Conservation (phyloP, 2,113 vertebrate genomes). For the Herpetotheres cachinnans region DNA sequence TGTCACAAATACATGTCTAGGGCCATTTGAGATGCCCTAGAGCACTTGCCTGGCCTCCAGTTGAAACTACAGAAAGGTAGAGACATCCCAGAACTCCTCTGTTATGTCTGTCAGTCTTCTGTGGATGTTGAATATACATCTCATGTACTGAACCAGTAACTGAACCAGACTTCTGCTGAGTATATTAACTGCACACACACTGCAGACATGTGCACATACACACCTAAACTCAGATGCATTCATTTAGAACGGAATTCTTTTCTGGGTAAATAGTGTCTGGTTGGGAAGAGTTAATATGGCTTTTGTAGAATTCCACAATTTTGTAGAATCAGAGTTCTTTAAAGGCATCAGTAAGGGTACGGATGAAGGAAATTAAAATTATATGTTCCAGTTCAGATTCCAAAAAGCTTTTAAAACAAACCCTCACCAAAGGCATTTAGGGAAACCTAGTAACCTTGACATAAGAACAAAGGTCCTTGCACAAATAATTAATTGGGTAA, state of each 20-base stretch:
- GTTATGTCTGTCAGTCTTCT: not conserved
- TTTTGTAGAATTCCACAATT: not conserved
- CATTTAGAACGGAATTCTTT: not conserved
- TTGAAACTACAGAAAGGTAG: not conserved
- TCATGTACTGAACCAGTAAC: not conserved
- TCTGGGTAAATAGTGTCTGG: not conserved
- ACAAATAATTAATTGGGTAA: not conserved
- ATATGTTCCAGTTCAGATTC: not conserved
- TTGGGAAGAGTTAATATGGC: not conserved
- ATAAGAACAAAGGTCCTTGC: not conserved
- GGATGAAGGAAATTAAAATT: not conserved
- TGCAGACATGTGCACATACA: not conserved
- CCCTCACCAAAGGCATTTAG: not conserved
- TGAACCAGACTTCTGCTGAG: not conserved
- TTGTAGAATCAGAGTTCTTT: not conserved
- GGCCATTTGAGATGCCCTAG: not conserved
- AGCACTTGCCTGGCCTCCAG: not conserved
- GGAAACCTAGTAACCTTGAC: not conserved
- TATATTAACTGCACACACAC: not conserved
- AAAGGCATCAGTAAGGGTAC: not conserved
- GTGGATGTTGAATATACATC: not conserved
- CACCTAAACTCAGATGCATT: not conserved
- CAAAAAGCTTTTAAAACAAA: not conserved
- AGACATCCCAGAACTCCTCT: not conserved
- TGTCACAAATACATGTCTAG: not conserved